A percentile compares a stretch with the other conserved stretches of the same genome.
Evolutionary conservation across 2,888 invertebrate species (phyloP).

Genomic region (Lymantria monacha): DNA sequence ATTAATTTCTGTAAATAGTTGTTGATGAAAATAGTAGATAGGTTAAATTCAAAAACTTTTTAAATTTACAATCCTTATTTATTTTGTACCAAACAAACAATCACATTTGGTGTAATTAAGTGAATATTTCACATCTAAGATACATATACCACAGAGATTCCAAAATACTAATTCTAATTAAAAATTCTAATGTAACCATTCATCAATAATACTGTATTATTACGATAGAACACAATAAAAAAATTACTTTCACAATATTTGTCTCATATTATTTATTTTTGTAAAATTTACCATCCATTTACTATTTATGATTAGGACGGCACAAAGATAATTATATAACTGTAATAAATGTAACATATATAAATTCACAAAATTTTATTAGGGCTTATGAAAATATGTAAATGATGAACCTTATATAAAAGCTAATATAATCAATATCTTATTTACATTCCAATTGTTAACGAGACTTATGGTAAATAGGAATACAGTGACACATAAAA

Average conservation of each 20-base stretch:
- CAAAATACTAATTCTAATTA: conserved; percentile 32
- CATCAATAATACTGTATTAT: conserved; percentile 13
- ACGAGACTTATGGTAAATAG: too few species aligned
- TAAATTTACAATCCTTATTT: conserved; percentile 55
- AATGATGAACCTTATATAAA: too few species aligned
- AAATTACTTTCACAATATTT: neutral
- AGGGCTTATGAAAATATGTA: neutral
- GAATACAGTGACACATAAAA: too few species aligned
- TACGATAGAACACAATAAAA: conserved; percentile 14
- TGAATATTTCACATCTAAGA: conserved; percentile 50
- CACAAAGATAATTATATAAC: conserved; percentile 23
- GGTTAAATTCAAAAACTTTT: conserved; percentile 8
- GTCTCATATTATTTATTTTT: conserved; percentile 7
- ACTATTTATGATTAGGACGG: conserved; percentile 47
- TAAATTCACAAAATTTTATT: neutral
- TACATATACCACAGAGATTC: conserved; percentile 44
- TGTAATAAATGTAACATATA: neutral
- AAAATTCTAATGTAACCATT: conserved; percentile 6
- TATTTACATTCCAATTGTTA: too few species aligned
- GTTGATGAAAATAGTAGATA: neutral
- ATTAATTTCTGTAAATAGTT: conserved; percentile 1
- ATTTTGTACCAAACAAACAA: conserved; percentile 65
- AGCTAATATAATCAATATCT: too few species aligned
- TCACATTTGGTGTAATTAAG: conserved; percentile 49
- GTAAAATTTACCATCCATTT: conserved; percentile 31